Conservation (phyloP, 2,888 invertebrate species). For the Gerris lacustris region DNA sequence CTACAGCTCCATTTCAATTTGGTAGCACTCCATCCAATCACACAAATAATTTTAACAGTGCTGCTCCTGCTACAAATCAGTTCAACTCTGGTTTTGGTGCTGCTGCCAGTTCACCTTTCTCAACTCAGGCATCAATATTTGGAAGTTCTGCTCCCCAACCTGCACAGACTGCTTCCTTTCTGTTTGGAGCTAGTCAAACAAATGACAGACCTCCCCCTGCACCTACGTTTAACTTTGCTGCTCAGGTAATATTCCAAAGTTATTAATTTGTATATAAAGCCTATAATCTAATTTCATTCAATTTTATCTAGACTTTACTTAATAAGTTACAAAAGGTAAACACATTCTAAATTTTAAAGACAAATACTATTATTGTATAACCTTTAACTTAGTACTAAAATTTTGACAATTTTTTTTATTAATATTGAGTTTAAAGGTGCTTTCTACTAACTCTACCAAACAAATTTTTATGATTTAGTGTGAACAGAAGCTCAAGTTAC, state of each 20-base stretch:
- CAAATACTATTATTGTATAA: too few species aligned
- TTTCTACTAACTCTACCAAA: too few species aligned
- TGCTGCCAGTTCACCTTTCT: not conserved
- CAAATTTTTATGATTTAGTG: too few species aligned
- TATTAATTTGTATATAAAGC: too few species aligned
- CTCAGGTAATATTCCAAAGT: slow-evolving; percentile 12
- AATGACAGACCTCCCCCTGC: slow-evolving; percentile 7
- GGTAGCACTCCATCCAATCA: not conserved
- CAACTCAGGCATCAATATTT: not conserved
- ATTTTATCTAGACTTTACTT: too few species aligned
- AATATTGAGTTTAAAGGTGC: too few species aligned
- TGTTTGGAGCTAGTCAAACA: not conserved
- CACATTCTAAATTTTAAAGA: too few species aligned
- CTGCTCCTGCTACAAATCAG: not conserved
- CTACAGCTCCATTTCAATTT: slow-evolving; percentile 11
- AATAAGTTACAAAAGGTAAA: too few species aligned
- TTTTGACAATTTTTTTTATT: too few species aligned
- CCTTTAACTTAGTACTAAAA: too few species aligned
- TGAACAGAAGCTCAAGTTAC: too few species aligned
- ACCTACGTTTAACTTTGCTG: slow-evolving; percentile 10
- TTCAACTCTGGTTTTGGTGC: slow-evolving; percentile 10
- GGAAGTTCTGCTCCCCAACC: not conserved
- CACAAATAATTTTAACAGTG: not conserved
- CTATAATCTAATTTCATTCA: too few species aligned
- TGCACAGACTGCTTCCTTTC: not conserved